phyloP scores from a whole-genome alignment of 1,140 invertebrate genomes.

The Parapsyche elsis region DNA sequence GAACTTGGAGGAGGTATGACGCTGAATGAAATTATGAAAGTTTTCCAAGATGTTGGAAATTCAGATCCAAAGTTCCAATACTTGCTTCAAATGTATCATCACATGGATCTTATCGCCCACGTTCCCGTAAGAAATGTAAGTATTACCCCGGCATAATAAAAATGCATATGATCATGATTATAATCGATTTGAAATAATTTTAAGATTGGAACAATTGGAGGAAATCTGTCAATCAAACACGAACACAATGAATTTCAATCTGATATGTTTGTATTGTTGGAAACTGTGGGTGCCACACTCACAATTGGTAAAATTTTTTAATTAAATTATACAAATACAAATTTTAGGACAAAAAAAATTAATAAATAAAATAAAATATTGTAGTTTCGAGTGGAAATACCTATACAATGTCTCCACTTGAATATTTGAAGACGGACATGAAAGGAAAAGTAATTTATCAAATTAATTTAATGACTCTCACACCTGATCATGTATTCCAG shows the following conservation, averaged over 20 bases:
- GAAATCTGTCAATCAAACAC: constrained; percentile 82
- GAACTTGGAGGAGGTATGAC: constrained; percentile 74
- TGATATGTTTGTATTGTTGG: constrained; percentile 76
- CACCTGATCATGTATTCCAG: constrained; percentile 64
- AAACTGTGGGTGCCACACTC: constrained; percentile 71
- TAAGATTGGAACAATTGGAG: constrained; percentile 76
- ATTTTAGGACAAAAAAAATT: constrained; percentile 15
- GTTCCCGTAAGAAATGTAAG: constrained; percentile 77
- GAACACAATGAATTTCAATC: constrained; percentile 76
- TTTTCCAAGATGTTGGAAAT: constrained; percentile 68
- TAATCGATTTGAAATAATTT: constrained; percentile 44
- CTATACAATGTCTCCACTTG: background rate
- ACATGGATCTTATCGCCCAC: constrained; percentile 75
- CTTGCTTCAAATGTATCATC: constrained; percentile 69
- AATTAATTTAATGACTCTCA: constrained; percentile 69
- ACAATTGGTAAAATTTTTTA: constrained; percentile 67
- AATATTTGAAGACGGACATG: constrained; percentile 72
- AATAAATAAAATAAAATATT: constrained; percentile 36
- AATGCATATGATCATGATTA: constrained; percentile 17
- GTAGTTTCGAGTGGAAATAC: constrained; percentile 37
- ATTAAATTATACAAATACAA: constrained; percentile 27
- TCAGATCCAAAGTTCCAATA: constrained; percentile 66
- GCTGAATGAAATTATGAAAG: constrained; percentile 72
- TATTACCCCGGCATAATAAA: no score
- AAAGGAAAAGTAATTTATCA: constrained; percentile 72